Evolutionary conservation across 2,888 invertebrate species (phyloP), one percentile per base, ranked within the genome.

Genomic region (Latrodectus elegans): DNA sequence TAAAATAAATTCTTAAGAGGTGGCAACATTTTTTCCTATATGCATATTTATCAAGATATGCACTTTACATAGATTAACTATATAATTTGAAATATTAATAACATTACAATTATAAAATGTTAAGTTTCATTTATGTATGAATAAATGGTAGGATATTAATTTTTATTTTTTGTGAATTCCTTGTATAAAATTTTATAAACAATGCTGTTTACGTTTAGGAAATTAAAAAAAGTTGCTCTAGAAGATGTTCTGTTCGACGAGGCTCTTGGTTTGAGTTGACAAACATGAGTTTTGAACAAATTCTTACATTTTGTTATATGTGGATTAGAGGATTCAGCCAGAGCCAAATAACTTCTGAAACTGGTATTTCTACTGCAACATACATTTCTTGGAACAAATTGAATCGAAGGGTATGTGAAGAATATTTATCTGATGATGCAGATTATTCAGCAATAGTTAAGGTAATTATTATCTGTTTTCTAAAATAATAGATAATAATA

Each of bases 251-350:
- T 38, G 81, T 81, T 38, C 26, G 86, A 55, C 38, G 51, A 60
- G 81, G 81, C 11, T 72, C 86, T 67, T 86, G 86, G 86, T 81
- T 86, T 81, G 86, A 86, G 51, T 22, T 72, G 22, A 75, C 81
- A 65, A 86, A 81, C 51, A 81, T 86, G 80, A 76, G 80, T 12
- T 65, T 86, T 68, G 77, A 86, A 67, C 86, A 86, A 49, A 86
- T 81, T 55, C 75, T 86, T 51, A 64, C 72, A 26, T 86, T 81
- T 60, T 65, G 55, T 26, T 86, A 86, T 51, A 76, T 86, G 81
- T 86, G 86, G 86, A 53, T 86, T 22, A 86, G 81, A 38, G 52
- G 53, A 65, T 86, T 72, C 55, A 76, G 22, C 49, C 75, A 74
- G 60, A 67, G 17, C 49, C 81, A 76, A 49, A 86, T 86, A 49